These are phyloP conservation scores for Heliconius nattereri DNA, from an alignment of 1,140 invertebrate species.

Conservation along the genomic window DNA sequence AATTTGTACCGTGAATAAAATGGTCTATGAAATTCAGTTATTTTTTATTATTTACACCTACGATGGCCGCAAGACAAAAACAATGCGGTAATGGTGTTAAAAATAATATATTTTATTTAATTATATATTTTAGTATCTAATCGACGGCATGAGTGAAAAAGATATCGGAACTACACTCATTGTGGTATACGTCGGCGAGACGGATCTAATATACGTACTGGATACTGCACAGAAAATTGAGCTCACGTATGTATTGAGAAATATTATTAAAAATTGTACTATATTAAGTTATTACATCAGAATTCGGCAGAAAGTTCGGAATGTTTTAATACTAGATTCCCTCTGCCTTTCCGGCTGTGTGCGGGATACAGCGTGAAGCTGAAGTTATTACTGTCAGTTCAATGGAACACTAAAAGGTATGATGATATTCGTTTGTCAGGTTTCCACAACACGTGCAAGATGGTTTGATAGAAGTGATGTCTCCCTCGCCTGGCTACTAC, in stretches of 20 bases:
- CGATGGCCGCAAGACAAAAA: background rate
- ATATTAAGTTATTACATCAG: background rate
- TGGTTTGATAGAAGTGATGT: slow-evolving; percentile 94
- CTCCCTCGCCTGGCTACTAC: slow-evolving; percentile 93
- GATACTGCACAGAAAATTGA: slow-evolving; percentile 88
- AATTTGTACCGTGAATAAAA: background rate
- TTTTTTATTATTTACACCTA: background rate
- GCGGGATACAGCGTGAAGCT: no score
- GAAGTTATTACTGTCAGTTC: no score
- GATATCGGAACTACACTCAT: slow-evolving; percentile 92
- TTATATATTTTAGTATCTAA: slow-evolving; percentile 85
- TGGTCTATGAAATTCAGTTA: background rate
- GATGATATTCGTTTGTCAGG: slow-evolving; percentile 68
- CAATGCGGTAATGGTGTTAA: background rate
- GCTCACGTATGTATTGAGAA: slow-evolving; percentile 83
- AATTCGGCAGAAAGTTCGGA: no score
- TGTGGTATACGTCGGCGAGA: slow-evolving; percentile 95
- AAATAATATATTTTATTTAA: background rate
- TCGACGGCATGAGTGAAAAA: slow-evolving; percentile 88
- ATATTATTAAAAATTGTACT: background rate
- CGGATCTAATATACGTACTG: slow-evolving; percentile 86
- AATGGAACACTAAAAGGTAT: background rate
- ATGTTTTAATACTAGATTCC: no score
- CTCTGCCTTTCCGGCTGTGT: no score
- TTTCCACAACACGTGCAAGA: slow-evolving; percentile 88